Conservation (phyloP, 2,113 vertebrate genomes). For the Progne subis region DNA sequence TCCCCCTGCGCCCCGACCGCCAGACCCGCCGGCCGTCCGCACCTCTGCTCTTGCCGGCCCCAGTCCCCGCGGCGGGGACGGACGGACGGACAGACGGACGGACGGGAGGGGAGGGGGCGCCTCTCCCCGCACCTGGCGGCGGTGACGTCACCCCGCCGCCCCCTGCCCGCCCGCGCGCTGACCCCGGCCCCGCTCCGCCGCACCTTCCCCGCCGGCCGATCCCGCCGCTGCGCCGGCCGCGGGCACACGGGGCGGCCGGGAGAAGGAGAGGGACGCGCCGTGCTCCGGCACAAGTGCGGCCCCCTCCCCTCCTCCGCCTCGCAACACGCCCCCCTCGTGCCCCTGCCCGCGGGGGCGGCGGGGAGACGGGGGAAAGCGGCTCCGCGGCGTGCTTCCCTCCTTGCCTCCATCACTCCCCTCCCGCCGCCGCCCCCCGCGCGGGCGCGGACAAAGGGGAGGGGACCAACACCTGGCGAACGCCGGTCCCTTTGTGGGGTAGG, state of each 20-base stretch:
- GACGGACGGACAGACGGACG: not conserved
- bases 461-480: not conserved
- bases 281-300: not conserved
- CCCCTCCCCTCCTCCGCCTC: not conserved
- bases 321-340: not conserved
- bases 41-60: not conserved
- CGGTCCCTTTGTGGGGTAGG: not conserved
- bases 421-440: not conserved
- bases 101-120: not conserved
- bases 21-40: not conserved
- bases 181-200: not conserved
- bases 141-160: not conserved
- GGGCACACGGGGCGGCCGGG: not conserved
- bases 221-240: not conserved
- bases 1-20: not conserved
- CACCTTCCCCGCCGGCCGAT: not conserved
- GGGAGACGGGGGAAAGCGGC: not conserved
- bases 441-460: constrained; percentile 15
- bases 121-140: not conserved
- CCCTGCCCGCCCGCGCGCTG: not conserved
- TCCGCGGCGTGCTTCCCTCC: not conserved
- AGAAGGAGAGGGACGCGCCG: not conserved
- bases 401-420: not conserved
- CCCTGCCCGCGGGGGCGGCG: not conserved
- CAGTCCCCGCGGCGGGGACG: not conserved